These are phyloP conservation scores for Taphrorychus bicolor DNA, from an alignment of 2,888 invertebrate species.

Conservation along the genomic window DNA sequence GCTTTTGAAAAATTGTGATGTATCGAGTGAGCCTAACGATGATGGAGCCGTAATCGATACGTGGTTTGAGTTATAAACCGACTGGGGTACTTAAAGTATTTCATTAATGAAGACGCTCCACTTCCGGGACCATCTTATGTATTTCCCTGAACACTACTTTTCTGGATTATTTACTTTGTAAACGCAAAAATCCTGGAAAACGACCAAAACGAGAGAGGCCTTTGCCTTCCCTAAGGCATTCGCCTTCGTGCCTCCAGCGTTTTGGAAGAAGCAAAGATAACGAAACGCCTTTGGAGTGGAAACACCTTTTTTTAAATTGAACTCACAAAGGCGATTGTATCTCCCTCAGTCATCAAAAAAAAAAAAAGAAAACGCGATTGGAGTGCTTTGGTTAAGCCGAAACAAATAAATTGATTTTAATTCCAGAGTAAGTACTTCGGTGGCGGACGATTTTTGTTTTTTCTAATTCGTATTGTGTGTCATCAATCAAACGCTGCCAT, in stretches of 20 bases:
- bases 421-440: not conserved
- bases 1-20: slow-evolving; percentile 21
- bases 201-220: slow-evolving; percentile 2
- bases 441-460: slow-evolving; percentile 1
- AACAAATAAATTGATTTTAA: not conserved
- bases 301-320: slow-evolving; percentile 16
- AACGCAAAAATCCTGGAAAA: slow-evolving; percentile 8
- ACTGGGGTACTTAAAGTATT: not conserved
- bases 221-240: slow-evolving; percentile 5
- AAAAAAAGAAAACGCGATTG: not conserved
- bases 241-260: slow-evolving; percentile 7
- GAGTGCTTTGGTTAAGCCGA: not conserved
- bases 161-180: slow-evolving; percentile 6
- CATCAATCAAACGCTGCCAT: slow-evolving; percentile 14
- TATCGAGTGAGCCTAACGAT: slow-evolving; percentile 11
- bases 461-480: not conserved
- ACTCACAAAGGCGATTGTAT: not conserved
- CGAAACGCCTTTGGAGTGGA: slow-evolving; percentile 10
- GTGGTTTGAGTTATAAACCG: not conserved
- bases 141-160: not conserved
- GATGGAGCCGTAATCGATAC: slow-evolving; percentile 2
- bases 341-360: no score
- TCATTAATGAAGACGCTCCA: not conserved
- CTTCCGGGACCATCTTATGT: slow-evolving; percentile 5
- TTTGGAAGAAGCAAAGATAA: slow-evolving; percentile 5